Conservation (phyloP, 2,113 vertebrate genomes). For the Cynocephalus volans region DNA sequence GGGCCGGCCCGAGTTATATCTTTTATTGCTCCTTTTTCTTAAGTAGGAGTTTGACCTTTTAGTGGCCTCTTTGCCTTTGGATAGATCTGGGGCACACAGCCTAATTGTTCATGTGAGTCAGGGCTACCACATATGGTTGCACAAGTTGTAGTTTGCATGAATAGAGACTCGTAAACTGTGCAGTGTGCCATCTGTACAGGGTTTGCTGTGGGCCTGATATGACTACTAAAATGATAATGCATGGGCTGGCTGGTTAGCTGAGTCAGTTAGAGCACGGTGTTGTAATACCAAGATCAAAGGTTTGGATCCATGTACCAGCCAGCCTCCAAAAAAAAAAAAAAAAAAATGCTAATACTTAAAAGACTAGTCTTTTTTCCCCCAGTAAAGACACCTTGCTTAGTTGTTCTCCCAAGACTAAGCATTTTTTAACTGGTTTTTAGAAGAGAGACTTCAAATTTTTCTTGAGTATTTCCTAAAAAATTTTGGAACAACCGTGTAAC, state of each 20-base stretch:
- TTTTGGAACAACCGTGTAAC: background rate
- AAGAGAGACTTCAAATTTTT: background rate
- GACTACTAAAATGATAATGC: background rate
- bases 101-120: background rate
- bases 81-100: background rate
- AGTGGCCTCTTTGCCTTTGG: background rate
- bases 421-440: background rate
- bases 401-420: background rate
- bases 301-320: too few relatives aligned
- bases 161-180: background rate
- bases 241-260: too few relatives aligned
- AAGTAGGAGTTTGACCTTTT: background rate
- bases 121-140: background rate
- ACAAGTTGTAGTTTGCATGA: background rate
- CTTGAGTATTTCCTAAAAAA: background rate
- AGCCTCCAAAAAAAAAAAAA: too few relatives aligned
- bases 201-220: background rate
- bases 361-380: background rate
- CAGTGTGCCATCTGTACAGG: background rate
- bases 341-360: background rate
- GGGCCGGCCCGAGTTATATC: too few relatives aligned
- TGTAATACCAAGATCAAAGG: too few relatives aligned
- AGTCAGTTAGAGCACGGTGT: too few relatives aligned
- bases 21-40: slow-evolving; percentile 11
- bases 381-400: background rate